Evolutionary conservation across 2,888 invertebrate genomes (phyloP).

Genomic region (Rhyacophila evoluta): DNA sequence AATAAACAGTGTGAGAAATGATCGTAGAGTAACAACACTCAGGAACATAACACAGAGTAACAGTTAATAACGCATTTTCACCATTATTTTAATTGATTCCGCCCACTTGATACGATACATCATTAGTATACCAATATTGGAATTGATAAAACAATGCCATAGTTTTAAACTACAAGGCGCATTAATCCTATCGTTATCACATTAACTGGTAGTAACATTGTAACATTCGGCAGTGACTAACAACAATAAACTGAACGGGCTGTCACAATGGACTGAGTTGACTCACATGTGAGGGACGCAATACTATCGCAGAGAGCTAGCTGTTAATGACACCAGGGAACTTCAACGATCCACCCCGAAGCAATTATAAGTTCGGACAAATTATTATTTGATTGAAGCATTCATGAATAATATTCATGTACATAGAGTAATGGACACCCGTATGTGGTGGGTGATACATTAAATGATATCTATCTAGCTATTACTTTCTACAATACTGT

Average conservation of each 20-base stretch:
- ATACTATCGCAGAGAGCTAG: background rate
- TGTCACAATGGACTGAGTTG: background rate
- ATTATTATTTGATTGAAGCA: conserved; percentile 2
- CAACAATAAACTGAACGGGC: conserved; percentile 9
- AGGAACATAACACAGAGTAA: no score
- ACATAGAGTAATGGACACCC: no score
- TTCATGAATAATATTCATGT: background rate
- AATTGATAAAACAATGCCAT: no score
- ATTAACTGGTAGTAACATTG: background rate
- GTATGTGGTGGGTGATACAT: no score
- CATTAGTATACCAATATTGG: no score
- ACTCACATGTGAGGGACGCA: background rate
- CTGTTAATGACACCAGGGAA: background rate
- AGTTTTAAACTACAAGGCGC: background rate
- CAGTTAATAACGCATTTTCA: no score
- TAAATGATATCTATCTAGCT: no score
- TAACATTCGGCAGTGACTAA: background rate
- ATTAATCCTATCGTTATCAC: background rate
- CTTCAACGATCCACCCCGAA: background rate
- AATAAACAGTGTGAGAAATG: no score
- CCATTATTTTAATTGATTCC: no score
- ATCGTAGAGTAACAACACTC: no score
- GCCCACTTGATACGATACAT: no score
- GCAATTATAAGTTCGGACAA: background rate
- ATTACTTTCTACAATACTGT: no score